Conservation (phyloP, 2,113 vertebrate genomes). For the Picathartes gymnocephalus region DNA sequence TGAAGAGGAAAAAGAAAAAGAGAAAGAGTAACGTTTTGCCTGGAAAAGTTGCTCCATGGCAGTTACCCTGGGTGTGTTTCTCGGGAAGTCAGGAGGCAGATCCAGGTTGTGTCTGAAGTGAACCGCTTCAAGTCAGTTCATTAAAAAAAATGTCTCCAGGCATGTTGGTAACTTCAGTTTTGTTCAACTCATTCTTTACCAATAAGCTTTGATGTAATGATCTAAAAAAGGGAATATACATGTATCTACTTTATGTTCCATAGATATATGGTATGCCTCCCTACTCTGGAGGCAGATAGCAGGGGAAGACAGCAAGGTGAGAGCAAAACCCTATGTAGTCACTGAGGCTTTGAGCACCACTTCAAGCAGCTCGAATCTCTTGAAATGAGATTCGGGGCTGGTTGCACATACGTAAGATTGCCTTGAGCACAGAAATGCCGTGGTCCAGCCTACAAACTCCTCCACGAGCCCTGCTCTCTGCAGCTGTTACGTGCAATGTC, state of each 20-base stretch:
- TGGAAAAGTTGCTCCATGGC: not conserved
- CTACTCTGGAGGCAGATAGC: not conserved
- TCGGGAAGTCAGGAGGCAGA: not conserved
- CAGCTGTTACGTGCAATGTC: rapidly evolving
- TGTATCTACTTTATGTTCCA: not conserved
- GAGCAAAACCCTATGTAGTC: not conserved
- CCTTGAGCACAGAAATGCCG: not conserved
- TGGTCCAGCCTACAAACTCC: not conserved
- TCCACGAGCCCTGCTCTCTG: not conserved
- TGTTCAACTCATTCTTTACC: not conserved
- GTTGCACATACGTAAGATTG: not conserved
- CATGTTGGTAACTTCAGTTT: not conserved
- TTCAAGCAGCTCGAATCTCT: not conserved
- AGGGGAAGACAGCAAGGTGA: not conserved
- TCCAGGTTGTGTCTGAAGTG: not conserved
- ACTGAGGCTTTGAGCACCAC: not conserved
- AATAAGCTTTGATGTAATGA: not conserved
- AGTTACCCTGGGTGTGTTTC: not conserved
- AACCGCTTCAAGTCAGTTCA: not conserved
- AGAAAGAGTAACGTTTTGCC: not conserved
- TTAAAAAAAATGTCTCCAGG: not conserved
- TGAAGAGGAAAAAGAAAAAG: not conserved
- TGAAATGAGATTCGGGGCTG: not conserved
- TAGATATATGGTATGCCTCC: not conserved
- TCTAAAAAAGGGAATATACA: not conserved